phyloP scores from a whole-genome alignment of 92 coral and sea anemone species.

The Hydrozoanthus gracilis region DNA sequence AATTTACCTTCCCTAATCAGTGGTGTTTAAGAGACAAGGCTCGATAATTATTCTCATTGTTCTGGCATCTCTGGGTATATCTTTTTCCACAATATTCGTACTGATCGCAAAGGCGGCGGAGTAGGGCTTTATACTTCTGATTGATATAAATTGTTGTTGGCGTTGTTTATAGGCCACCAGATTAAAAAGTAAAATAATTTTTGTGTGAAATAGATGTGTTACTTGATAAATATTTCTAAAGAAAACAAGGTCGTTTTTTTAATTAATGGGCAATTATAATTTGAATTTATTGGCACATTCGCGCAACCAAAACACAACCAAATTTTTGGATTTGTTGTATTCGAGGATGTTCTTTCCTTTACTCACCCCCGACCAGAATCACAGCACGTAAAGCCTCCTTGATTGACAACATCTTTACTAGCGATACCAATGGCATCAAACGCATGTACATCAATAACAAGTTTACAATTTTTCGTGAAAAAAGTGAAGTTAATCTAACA shows the following conservation, averaged over 20 bases:
- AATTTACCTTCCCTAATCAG: neutral
- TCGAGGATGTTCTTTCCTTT: neutral
- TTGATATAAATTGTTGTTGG: neutral
- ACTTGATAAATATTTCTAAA: conserved; percentile 26
- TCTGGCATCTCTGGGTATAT: neutral
- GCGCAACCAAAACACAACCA: neutral
- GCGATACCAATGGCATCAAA: neutral
- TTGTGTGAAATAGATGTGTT: conserved; percentile 13
- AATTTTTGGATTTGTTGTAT: neutral
- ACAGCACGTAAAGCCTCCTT: neutral
- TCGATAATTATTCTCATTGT: neutral
- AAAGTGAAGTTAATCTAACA: neutral
- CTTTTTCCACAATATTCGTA: neutral
- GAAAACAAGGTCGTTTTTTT: conserved; percentile 37
- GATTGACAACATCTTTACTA: neutral
- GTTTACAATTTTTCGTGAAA: conserved; percentile 28
- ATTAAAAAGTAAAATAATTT: conserved; percentile 15
- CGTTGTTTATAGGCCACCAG: conserved; percentile 26
- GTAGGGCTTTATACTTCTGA: conserved; percentile 12
- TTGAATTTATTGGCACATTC: neutral
- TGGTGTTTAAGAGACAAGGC: neutral
- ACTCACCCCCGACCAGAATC: neutral
- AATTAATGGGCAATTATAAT: neutral
- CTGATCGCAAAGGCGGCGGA: neutral
- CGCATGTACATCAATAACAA: neutral